Evolutionary conservation across 2,888 invertebrate genomes (phyloP).

Genomic region (Gnatocerus cornutus): DNA sequence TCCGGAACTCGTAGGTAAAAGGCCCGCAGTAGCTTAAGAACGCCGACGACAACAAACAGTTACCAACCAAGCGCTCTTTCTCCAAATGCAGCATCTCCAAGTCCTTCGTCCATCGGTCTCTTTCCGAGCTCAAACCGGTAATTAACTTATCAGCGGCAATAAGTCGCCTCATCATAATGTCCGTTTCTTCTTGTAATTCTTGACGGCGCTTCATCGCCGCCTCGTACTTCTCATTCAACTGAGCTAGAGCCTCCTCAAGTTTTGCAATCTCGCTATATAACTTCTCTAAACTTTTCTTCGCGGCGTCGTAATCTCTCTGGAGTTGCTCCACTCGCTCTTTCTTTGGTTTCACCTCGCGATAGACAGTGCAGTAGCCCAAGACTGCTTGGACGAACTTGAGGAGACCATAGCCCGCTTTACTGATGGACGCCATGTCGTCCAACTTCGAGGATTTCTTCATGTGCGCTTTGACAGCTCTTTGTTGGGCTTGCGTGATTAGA

Average conservation of each 20-base stretch:
- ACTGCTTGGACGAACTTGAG: slow-evolving; percentile 91
- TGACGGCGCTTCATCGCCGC: slow-evolving; percentile 80
- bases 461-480: slow-evolving; percentile 81
- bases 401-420: slow-evolving; percentile 89
- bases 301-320: slow-evolving; percentile 80
- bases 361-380: slow-evolving; percentile 91
- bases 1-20: slow-evolving; percentile 91
- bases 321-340: slow-evolving; percentile 87
- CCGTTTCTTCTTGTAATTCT: slow-evolving; percentile 86
- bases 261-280: slow-evolving; percentile 83
- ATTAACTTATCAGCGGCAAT: slow-evolving; percentile 92
- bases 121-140: slow-evolving; percentile 89
- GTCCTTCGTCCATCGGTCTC: slow-evolving; percentile 86
- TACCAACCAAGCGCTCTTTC: slow-evolving; percentile 84
- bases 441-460: slow-evolving; percentile 82
- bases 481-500: slow-evolving; percentile 81
- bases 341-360: slow-evolving; percentile 88
- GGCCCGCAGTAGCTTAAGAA: slow-evolving; percentile 92
- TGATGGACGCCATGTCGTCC: slow-evolving; percentile 88
- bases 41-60: slow-evolving; percentile 86
- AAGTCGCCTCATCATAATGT: slow-evolving; percentile 85
- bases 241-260: slow-evolving; percentile 80
- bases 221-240: slow-evolving; percentile 84
- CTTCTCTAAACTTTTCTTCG: slow-evolving; percentile 78
- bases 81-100: slow-evolving; percentile 81